phyloP scores from a whole-genome alignment of 2,113 vertebrate species.

The Otus sunia region DNA sequence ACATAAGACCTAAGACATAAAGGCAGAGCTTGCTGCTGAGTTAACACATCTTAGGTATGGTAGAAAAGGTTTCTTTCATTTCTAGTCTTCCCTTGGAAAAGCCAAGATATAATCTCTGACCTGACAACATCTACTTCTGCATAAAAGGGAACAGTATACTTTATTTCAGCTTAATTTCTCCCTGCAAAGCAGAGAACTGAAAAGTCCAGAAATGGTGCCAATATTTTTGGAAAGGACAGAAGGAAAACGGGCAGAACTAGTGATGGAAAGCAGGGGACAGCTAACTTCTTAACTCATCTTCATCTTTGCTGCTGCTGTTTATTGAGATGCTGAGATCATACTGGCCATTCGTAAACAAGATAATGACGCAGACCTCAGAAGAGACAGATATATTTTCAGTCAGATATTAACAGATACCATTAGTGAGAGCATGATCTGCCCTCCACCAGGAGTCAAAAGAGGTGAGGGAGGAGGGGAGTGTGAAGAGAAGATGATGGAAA shows the following conservation, averaged over 20 bases:
- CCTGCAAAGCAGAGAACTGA: background rate
- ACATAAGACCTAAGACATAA: background rate
- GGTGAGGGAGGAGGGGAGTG: fast-evolving
- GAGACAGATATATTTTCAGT: background rate
- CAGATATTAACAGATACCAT: background rate
- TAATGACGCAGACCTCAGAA: background rate
- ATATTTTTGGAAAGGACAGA: background rate
- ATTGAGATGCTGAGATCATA: background rate
- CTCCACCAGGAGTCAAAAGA: background rate
- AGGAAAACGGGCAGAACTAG: background rate
- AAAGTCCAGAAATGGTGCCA: background rate
- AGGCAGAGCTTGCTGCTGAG: background rate
- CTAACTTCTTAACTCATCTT: background rate
- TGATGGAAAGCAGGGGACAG: background rate
- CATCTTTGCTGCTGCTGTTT: background rate
- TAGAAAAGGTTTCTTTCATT: background rate
- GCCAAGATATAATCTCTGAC: background rate
- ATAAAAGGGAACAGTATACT: background rate
- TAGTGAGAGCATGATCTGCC: background rate
- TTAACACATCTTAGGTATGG: background rate
- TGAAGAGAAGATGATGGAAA: background rate
- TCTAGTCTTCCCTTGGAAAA: background rate
- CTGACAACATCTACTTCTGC: background rate
- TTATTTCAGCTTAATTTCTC: background rate
- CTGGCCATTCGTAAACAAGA: background rate